These are phyloP conservation scores for Cactoblastis cactorum DNA, from an alignment of 2,888 invertebrate species.

Conservation along the genomic window DNA sequence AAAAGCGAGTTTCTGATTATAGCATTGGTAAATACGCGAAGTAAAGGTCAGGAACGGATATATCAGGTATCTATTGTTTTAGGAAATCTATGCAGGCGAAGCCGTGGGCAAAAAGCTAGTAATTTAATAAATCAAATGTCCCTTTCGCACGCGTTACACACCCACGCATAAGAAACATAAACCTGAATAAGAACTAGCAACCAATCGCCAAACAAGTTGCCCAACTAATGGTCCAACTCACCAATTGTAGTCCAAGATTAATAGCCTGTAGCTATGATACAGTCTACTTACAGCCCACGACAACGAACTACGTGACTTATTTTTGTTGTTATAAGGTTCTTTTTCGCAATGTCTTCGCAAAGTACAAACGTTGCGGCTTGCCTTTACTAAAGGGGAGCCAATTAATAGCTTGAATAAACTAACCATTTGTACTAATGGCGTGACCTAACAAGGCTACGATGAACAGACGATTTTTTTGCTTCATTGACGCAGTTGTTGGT, in stretches of 20 bases:
- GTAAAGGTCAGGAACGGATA: too few relatives aligned
- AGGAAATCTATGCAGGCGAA: too few relatives aligned
- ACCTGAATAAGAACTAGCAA: too few relatives aligned
- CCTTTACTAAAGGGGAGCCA: constrained; percentile 1
- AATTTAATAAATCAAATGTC: too few relatives aligned
- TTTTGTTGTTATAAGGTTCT: background rate
- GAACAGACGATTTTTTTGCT: background rate
- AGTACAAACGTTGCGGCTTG: constrained; percentile 3
- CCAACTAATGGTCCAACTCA: constrained; percentile 1
- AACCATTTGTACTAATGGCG: background rate
- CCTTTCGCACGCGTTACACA: too few relatives aligned
- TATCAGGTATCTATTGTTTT: too few relatives aligned
- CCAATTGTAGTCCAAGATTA: constrained; percentile 8
- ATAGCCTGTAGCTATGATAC: constrained; percentile 1
- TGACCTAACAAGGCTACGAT: constrained; percentile 10
- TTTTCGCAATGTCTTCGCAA: background rate
- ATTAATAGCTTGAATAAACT: constrained; percentile 6
- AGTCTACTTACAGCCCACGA: background rate
- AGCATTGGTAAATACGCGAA: too few relatives aligned
- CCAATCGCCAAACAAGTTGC: background rate
- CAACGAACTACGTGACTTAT: background rate
- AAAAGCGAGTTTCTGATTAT: too few relatives aligned
- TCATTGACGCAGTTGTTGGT: background rate
- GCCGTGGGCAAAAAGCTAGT: too few relatives aligned
- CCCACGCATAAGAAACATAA: too few relatives aligned